Evolutionary conservation across 2,888 invertebrate species (phyloP), one percentile per base, ranked within the genome.

Genomic region (Unio pictorum): DNA sequence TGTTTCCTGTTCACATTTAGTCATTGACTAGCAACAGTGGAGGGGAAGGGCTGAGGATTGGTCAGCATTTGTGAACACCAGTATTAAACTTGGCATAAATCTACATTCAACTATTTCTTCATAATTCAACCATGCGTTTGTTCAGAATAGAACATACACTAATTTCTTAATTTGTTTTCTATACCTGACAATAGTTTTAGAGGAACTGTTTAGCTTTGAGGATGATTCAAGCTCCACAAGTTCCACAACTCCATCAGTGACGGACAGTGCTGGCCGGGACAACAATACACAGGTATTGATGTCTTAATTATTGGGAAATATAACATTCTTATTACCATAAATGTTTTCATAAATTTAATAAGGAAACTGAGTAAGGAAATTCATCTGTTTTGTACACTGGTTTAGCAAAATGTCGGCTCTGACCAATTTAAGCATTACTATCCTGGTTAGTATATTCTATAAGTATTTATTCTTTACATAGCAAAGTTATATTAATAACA

Each of bases 171-270:
- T 26, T 17, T 69, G 23, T 64, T 56, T 62, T 67, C 23, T 58
- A 23, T 59, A 59, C 30, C 28, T 55, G 6, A 56, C 55, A 20
- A n/a, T 45, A 86, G 86, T 81, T 45, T 78, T 87, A 69, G 87
- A 87, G 60, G 86, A 86, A 65, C 69, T 84, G 63, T 75, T 82
- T 18, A 84, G 84, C 60, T 75, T 79, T 55, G 85, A 84, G 67
- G 87, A 86, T 77, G 88, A 88, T 72, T 83, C 83, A 23, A 89
- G 87, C 64, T 88, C 88, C 15, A 87, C 84, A 5, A 83, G 84
- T 70, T 87, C 86, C 23, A 87, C 84, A 8, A 84, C 86, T 6
- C 86, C 86, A 7, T 86, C 87, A 28, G 68, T 83, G 26, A 77
- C 80, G 57, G 82, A 84, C 67, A 76, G 74, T 66, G 68, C 63